Conservation (phyloP, 2,888 invertebrate genomes). For the Agrochola macilenta region DNA sequence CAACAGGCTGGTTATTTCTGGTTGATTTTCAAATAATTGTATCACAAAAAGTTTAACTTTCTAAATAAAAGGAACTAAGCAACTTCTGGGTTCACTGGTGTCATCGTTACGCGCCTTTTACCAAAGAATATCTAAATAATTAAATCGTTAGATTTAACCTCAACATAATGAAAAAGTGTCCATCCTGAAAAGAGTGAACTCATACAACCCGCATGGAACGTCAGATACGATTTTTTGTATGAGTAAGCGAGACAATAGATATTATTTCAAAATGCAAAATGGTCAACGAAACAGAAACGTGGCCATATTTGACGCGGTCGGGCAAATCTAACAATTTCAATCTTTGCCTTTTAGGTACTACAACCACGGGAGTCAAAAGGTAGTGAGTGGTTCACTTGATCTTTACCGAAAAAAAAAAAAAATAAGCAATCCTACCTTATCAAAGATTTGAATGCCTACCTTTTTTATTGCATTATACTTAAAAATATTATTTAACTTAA, state of each 20-base stretch:
- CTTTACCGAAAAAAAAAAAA: background rate
- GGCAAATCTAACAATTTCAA: background rate
- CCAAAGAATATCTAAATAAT: too few relatives aligned
- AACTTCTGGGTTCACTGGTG: background rate
- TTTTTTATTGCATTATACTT: constrained; percentile 26
- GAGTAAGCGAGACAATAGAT: background rate
- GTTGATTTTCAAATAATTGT: background rate
- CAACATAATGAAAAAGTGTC: background rate
- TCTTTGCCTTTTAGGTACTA: background rate
- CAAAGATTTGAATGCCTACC: constrained; percentile 14
- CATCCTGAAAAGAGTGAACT: background rate
- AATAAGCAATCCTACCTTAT: constrained; percentile 19
- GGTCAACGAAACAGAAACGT: background rate
- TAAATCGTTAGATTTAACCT: background rate
- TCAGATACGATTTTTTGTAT: background rate
- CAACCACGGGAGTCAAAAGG: background rate
- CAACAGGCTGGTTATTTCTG: background rate
- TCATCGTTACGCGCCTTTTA: background rate
- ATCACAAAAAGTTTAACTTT: background rate
- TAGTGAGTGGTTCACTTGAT: too few relatives aligned
- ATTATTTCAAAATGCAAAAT: background rate
- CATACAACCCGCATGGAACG: background rate
- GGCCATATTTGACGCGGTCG: background rate
- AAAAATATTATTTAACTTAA: constrained; percentile 34
- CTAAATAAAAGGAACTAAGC: background rate